phyloP scores from a whole-genome alignment of 2,797 vertebrate genomes.

The Smutsia gigantea region DNA sequence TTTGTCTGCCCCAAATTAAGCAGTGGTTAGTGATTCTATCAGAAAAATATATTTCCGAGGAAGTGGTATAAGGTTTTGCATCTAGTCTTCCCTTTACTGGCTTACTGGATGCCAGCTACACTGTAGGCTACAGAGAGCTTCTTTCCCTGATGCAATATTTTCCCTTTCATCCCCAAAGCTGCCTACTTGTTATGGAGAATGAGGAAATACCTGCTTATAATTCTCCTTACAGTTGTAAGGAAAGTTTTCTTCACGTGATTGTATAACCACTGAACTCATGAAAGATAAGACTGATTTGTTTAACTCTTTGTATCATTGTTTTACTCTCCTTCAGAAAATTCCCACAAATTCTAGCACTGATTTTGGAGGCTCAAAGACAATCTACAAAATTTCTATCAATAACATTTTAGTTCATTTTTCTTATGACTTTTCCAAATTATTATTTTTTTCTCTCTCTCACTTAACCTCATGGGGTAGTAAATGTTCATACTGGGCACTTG shows the following conservation, averaged over 20 bases:
- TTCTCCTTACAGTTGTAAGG: neutral
- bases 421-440: neutral
- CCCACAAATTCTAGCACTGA: neutral
- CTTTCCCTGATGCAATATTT: neutral
- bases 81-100: neutral
- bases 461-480: neutral
- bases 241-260: neutral
- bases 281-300: neutral
- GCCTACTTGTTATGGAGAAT: neutral
- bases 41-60: neutral
- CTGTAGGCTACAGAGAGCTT: neutral
- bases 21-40: neutral
- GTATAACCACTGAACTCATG: neutral
- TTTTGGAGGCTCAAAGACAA: neutral
- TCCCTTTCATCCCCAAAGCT: neutral
- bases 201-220: neutral
- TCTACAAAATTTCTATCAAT: neutral
- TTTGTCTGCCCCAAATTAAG: neutral
- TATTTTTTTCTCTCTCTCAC: neutral
- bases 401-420: neutral
- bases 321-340: neutral
- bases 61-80: neutral
- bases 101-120: neutral
- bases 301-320: neutral
- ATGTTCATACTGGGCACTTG: neutral